A percentile compares a stretch with the other conserved stretches of the same genome.
phyloP scores from a whole-genome alignment of 2,888 invertebrate species.

The Hirudinaria manillensis region DNA sequence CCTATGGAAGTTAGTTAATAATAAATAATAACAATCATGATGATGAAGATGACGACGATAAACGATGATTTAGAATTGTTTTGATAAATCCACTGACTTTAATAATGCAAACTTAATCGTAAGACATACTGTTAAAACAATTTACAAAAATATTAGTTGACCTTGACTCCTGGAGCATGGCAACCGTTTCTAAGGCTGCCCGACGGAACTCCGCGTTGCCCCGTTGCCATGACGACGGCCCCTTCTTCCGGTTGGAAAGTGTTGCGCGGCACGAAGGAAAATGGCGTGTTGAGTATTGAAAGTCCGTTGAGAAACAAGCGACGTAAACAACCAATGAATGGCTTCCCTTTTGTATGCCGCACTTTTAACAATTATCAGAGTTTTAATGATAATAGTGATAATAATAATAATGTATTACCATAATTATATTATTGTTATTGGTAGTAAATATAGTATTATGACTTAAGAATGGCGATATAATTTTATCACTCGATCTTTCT shows the following conservation, averaged over 20 bases:
- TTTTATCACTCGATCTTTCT: constrained; percentile 26
- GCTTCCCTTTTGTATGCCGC: constrained; percentile 63
- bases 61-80: too few species aligned
- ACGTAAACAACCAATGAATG: constrained; percentile 80
- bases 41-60: too few species aligned
- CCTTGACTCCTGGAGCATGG: background rate
- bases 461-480: background rate
- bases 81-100: too few species aligned
- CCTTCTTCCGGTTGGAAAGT: too few species aligned
- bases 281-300: background rate
- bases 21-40: too few species aligned
- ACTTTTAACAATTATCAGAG: constrained; percentile 58
- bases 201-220: too few species aligned
- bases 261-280: background rate
- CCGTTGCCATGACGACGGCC: too few species aligned
- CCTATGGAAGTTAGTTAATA: too few species aligned
- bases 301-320: constrained; percentile 83
- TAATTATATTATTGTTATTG: background rate
- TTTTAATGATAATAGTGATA: constrained; percentile 44
- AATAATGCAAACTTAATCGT: too few species aligned
- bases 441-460: background rate
- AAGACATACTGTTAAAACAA: too few species aligned
- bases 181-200: background rate
- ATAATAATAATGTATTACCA: background rate
- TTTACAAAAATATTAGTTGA: background rate